phyloP scores from a whole-genome alignment of 2,888 invertebrate genomes.

The Rhaphigaster nebulosa region DNA sequence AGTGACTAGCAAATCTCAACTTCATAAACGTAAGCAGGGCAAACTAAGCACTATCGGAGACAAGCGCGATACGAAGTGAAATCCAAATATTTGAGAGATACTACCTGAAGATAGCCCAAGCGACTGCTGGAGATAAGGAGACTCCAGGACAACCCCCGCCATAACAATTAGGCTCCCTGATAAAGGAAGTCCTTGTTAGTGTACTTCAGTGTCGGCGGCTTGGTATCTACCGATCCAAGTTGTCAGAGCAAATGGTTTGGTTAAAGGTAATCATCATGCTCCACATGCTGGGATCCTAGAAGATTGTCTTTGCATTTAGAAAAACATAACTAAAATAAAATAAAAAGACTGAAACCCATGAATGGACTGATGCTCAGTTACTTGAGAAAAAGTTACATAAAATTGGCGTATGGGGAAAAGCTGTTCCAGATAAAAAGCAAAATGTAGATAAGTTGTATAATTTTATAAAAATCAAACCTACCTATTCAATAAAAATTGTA shows the following conservation, averaged over 20 bases:
- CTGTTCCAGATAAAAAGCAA: too few species aligned
- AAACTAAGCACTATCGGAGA: background rate
- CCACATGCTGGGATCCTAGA: too few species aligned
- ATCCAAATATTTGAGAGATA: background rate
- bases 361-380: too few species aligned
- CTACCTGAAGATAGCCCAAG: background rate
- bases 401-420: too few species aligned
- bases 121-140: background rate
- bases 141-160: background rate
- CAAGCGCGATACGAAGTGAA: background rate
- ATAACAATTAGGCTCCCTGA: background rate
- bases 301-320: too few species aligned
- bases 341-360: too few species aligned
- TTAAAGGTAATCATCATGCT: background rate
- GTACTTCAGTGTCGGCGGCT: background rate
- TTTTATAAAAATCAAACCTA: too few species aligned
- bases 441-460: too few species aligned
- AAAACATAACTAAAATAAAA: too few species aligned
- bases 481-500: too few species aligned
- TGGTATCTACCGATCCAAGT: background rate
- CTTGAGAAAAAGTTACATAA: too few species aligned
- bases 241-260: too few species aligned
- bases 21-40: background rate
- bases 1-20: background rate
- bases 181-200: constrained; percentile 11